Evolutionary conservation across 2,797 vertebrate genomes (phyloP).

Genomic region (Ispidina lecontei): DNA sequence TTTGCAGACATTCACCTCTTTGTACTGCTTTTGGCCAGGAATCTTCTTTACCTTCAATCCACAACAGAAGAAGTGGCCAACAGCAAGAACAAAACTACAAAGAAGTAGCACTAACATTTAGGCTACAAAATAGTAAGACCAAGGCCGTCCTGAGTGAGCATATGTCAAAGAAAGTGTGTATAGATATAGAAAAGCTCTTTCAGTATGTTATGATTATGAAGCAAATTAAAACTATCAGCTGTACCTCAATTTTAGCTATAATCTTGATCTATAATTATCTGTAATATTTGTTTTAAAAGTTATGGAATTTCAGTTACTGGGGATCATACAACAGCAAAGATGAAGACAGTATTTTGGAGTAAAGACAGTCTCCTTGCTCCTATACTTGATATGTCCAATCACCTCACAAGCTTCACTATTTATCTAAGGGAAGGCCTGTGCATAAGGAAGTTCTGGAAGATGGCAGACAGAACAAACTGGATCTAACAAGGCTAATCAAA

Average conservation of each 20-base stretch:
- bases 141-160: accelerated
- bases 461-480: constrained; percentile 63
- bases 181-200: neutral
- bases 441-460: constrained; percentile 80
- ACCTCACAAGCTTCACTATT: neutral
- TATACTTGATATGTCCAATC: neutral
- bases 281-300: neutral
- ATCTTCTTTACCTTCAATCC: neutral
- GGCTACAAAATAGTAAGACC: neutral
- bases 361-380: neutral
- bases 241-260: neutral
- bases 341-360: neutral
- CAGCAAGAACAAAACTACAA: neutral
- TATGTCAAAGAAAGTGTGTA: neutral
- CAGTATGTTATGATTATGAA: neutral
- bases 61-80: neutral
- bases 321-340: neutral
- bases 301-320: neutral
- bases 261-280: neutral
- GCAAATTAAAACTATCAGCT: constrained; percentile 6
- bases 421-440: constrained; percentile 79
- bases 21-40: neutral
- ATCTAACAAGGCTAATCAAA: constrained; percentile 81
- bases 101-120: neutral
- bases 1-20: neutral